These are phyloP conservation scores for Ips typographus DNA, from an alignment of 1,140 invertebrate genomes.

Conservation along the genomic window DNA sequence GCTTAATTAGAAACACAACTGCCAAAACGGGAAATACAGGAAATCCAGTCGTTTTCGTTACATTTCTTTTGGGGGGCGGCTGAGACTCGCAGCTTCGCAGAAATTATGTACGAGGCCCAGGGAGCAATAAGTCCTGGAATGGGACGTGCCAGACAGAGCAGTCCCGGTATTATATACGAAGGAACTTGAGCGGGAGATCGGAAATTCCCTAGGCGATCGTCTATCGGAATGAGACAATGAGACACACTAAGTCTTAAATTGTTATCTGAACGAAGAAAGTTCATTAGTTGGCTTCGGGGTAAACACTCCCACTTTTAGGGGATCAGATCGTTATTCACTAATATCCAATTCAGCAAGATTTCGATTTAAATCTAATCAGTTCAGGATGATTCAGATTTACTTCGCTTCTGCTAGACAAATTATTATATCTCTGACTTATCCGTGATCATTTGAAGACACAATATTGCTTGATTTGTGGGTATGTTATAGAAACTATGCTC, in stretches of 20 bases:
- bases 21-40: too few relatives aligned
- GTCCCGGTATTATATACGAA: slow-evolving; percentile 51
- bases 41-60: too few relatives aligned
- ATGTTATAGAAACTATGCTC: too few relatives aligned
- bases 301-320: slow-evolving; percentile 28
- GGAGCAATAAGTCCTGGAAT: slow-evolving; percentile 50
- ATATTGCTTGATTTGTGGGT: too few relatives aligned
- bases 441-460: too few relatives aligned
- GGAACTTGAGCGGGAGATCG: slow-evolving; percentile 46
- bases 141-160: slow-evolving; percentile 52
- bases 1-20: too few relatives aligned
- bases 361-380: too few relatives aligned
- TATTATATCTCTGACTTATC: too few relatives aligned
- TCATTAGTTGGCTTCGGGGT: slow-evolving; percentile 41
- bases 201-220: slow-evolving; percentile 47
- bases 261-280: slow-evolving; percentile 49
- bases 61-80: slow-evolving; percentile 13
- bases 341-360: too few relatives aligned
- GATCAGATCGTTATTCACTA: background rate
- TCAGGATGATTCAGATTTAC: too few relatives aligned
- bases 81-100: slow-evolving; percentile 44
- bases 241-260: slow-evolving; percentile 48
- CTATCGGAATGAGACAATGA: slow-evolving; percentile 50
- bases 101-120: slow-evolving; percentile 54
- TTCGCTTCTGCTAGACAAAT: too few relatives aligned